Percentiles rank a stretch among this genome's conserved stretches.
Evolutionary conservation across 2,113 vertebrate genomes (phyloP).

Genomic region (Epinephelus lanceolatus): DNA sequence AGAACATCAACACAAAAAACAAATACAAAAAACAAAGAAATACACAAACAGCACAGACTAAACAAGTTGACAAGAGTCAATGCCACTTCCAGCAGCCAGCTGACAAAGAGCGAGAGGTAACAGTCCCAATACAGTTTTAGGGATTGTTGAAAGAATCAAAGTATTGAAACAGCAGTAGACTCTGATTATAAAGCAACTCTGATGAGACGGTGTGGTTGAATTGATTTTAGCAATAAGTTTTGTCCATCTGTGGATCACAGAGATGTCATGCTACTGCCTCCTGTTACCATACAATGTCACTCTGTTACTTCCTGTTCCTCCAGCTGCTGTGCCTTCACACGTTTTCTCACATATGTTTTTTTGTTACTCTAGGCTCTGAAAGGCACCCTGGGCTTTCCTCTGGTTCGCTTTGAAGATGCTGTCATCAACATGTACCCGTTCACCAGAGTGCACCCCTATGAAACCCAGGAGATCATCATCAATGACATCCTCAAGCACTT

Average conservation of each 20-base stretch:
- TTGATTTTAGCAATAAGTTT: background rate
- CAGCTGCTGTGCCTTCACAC: background rate
- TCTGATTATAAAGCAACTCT: background rate
- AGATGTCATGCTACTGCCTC: background rate
- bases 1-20: no score
- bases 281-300: background rate
- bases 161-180: background rate
- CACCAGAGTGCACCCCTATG: slow-evolving; percentile 95
- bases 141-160: background rate
- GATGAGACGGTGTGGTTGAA: background rate
- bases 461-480: slow-evolving; percentile 96
- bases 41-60: no score
- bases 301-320: background rate
- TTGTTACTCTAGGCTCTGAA: slow-evolving; percentile 87
- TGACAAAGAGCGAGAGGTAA: no score
- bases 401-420: slow-evolving; percentile 96
- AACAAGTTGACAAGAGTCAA: no score
- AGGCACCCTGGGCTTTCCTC: slow-evolving; percentile 92
- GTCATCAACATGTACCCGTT: slow-evolving; percentile 97
- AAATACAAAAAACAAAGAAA: no score
- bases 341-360: background rate
- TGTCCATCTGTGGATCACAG: background rate
- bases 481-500: slow-evolving; percentile 97
- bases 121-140: no score
- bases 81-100: no score